Evolutionary conservation across 2,888 invertebrate species (phyloP).

Genomic region (Leptopilina syphax): DNA sequence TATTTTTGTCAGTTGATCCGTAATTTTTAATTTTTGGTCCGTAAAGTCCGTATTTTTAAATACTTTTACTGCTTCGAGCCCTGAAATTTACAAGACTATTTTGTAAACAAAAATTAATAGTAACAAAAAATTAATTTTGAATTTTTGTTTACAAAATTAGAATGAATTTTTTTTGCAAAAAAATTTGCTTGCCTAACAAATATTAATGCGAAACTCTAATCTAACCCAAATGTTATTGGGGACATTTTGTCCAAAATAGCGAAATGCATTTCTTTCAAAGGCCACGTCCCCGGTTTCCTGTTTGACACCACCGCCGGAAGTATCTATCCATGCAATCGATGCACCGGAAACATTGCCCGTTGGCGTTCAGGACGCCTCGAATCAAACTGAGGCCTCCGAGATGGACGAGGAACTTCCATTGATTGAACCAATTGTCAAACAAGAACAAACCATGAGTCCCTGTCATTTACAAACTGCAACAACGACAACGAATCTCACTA

Average conservation of each 20-base stretch:
- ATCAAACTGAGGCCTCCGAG: slow-evolving; percentile 87
- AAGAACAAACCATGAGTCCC: slow-evolving; percentile 67
- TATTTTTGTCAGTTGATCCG: no score
- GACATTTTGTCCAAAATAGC: slow-evolving; percentile 62
- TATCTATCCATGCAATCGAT: slow-evolving; percentile 73
- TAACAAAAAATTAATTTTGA: no score
- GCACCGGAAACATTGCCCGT: slow-evolving; percentile 78
- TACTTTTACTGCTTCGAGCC: no score
- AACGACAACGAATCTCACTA: slow-evolving; percentile 60
- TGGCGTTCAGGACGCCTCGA: slow-evolving; percentile 89
- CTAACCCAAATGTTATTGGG: slow-evolving; percentile 48
- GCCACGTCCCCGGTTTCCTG: slow-evolving; percentile 79
- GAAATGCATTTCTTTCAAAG: slow-evolving; percentile 72
- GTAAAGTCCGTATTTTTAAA: no score
- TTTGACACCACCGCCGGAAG: slow-evolving; percentile 82
- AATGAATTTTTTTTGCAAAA: neutral
- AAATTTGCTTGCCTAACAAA: slow-evolving; percentile 36
- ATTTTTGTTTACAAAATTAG: no score
- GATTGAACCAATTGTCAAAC: slow-evolving; percentile 65
- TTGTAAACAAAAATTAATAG: no score
- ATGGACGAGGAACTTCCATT: slow-evolving; percentile 64
- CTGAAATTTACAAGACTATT: no score
- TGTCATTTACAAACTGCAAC: slow-evolving; percentile 64
- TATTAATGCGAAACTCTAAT: slow-evolving; percentile 44
- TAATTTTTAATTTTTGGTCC: no score